Percentiles rank a stretch among this genome's conserved stretches.
Evolutionary conservation across 2,113 vertebrate species (phyloP).

Genomic region (Macrotis lagotis): DNA sequence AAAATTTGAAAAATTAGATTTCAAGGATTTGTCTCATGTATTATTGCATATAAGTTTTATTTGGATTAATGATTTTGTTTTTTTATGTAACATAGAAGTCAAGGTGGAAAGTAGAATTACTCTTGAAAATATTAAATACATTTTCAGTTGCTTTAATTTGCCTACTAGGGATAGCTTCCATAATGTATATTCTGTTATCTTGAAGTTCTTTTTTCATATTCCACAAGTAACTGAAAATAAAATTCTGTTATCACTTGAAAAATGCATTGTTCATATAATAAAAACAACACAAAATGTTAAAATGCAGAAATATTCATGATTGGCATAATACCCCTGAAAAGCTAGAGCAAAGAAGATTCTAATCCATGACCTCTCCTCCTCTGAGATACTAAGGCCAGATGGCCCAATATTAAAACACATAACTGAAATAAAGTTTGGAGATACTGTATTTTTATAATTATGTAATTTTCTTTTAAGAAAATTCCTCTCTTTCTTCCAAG

Average conservation of each 20-base stretch:
- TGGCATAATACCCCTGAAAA: background rate
- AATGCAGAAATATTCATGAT: background rate
- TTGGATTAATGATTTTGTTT: background rate
- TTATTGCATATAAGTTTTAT: background rate
- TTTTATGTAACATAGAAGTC: background rate
- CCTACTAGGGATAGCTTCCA: background rate
- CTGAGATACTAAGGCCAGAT: background rate
- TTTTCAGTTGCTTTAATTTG: background rate
- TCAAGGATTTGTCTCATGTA: background rate
- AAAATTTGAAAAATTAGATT: constrained; percentile 15
- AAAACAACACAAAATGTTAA: background rate
- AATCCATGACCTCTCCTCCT: background rate
- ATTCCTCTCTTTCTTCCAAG: background rate
- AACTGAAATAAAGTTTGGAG: background rate
- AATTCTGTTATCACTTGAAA: background rate
- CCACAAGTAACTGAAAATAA: background rate
- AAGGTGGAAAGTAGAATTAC: background rate
- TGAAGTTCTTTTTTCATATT: background rate
- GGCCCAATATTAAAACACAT: background rate
- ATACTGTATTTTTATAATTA: background rate
- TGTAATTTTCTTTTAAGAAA: background rate
- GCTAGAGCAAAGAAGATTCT: background rate
- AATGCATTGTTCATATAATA: background rate
- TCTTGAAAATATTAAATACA: constrained; percentile 6
- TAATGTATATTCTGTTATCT: background rate